Evolutionary conservation across 2,797 vertebrate genomes (phyloP).

Genomic region (Gymnoscopelus microlampas): DNA sequence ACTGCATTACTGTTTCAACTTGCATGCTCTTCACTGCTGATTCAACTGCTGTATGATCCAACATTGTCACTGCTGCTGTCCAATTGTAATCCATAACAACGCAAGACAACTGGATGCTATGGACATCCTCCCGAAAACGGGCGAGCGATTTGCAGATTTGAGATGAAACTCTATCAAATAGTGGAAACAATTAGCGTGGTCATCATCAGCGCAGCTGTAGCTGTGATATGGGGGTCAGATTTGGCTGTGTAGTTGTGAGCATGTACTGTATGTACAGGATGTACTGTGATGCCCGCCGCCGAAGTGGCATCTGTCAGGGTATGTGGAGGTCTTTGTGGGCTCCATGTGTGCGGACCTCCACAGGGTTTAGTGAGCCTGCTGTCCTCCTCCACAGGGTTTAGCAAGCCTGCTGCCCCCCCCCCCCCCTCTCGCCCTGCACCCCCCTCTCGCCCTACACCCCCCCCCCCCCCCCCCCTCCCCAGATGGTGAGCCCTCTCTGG

Average conservation of each 20-base stretch:
- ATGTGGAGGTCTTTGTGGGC: slow-evolving; percentile 71
- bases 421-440: background rate
- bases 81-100: too few relatives aligned
- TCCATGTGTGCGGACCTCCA: slow-evolving; percentile 77
- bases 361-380: slow-evolving; percentile 67
- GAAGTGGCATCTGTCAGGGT: slow-evolving; percentile 76
- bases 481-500: slow-evolving; percentile 76
- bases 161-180: slow-evolving; percentile 51
- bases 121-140: slow-evolving; percentile 39
- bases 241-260: slow-evolving; percentile 37
- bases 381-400: slow-evolving; percentile 59
- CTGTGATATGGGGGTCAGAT: slow-evolving; percentile 56
- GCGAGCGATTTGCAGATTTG: slow-evolving; percentile 24
- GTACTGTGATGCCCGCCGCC: slow-evolving; percentile 52
- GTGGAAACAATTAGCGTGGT: slow-evolving; percentile 65
- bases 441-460: too few relatives aligned
- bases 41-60: too few relatives aligned
- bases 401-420: slow-evolving; percentile 39
- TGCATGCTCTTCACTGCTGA: too few relatives aligned
- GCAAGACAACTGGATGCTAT: too few relatives aligned
- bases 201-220: slow-evolving; percentile 39
- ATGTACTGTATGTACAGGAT: slow-evolving; percentile 22
- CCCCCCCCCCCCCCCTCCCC: slow-evolving; percentile 33
- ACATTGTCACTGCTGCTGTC: too few relatives aligned
- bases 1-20: too few relatives aligned